Evolutionary conservation across 2,113 vertebrate species (phyloP).

Genomic region (Podiceps cristatus): DNA sequence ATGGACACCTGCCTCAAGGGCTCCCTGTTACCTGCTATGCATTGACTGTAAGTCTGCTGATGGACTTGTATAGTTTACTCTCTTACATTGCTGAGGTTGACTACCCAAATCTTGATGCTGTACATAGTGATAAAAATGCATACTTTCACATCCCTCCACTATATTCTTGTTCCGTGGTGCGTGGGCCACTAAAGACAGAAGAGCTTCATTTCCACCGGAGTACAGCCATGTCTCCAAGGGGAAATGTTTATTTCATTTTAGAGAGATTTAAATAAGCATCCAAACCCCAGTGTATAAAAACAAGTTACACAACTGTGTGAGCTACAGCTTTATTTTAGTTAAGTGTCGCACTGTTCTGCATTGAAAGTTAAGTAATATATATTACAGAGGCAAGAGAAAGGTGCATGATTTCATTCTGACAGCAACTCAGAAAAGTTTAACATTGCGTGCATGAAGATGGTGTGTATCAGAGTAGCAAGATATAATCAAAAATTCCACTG

Average conservation of each 20-base stretch:
- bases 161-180: not conserved
- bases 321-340: not conserved
- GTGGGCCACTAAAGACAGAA: not conserved
- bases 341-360: not conserved
- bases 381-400: not conserved
- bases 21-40: rapidly evolving
- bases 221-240: not conserved
- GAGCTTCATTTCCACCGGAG: not conserved
- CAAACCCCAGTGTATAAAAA: not conserved
- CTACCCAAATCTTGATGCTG: not conserved
- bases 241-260: not conserved
- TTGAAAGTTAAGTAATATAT: not conserved
- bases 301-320: not conserved
- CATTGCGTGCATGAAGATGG: not conserved
- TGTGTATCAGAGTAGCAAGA: not conserved
- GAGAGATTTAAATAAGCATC: not conserved
- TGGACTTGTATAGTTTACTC: not conserved
- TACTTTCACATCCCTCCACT: not conserved
- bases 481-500: conserved; percentile 15
- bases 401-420: not conserved
- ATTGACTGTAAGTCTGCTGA: not conserved
- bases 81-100: not conserved
- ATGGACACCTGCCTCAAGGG: not conserved
- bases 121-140: not conserved
- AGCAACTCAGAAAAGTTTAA: not conserved